phyloP scores from a whole-genome alignment of 53 echinoderm and acorn worm species.

The Astropecten irregularis region DNA sequence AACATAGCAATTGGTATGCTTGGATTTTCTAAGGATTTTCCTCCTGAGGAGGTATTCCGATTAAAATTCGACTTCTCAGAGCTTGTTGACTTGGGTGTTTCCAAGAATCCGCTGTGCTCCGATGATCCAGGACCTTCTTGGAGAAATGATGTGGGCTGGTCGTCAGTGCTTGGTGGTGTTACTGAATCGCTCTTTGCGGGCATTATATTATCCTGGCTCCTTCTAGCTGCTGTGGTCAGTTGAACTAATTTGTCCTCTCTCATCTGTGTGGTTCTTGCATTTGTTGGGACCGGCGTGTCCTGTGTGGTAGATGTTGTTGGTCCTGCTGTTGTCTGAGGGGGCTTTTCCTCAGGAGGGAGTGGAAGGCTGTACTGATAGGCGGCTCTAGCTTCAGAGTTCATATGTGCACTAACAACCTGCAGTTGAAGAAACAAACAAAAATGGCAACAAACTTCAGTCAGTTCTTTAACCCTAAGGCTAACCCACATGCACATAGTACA shows the following conservation, averaged over 20 bases:
- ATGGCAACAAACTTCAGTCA: background rate
- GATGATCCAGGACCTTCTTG: background rate
- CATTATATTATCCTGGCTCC: background rate
- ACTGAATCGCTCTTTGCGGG: background rate
- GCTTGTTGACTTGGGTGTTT: too few species aligned
- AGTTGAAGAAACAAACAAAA: background rate
- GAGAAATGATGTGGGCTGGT: background rate
- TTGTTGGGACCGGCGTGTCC: background rate
- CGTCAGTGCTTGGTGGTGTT: background rate
- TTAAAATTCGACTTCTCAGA: too few species aligned
- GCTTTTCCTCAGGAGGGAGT: background rate
- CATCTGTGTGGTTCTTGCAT: background rate
- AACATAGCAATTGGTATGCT: background rate
- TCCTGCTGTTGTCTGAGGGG: background rate
- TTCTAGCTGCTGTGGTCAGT: background rate
- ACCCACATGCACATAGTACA: too few species aligned
- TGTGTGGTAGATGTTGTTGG: background rate
- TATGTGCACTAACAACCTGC: constrained; percentile 12
- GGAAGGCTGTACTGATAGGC: constrained; percentile 35
- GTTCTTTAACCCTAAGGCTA: too few species aligned
- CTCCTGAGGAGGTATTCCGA: too few species aligned
- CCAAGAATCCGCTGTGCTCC: background rate
- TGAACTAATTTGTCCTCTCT: background rate
- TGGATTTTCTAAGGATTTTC: too few species aligned
- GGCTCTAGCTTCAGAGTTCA: background rate